Base-by-base conservation (phyloP, 1,140 invertebrate species). In the Anastrepha obliqua region DNA sequence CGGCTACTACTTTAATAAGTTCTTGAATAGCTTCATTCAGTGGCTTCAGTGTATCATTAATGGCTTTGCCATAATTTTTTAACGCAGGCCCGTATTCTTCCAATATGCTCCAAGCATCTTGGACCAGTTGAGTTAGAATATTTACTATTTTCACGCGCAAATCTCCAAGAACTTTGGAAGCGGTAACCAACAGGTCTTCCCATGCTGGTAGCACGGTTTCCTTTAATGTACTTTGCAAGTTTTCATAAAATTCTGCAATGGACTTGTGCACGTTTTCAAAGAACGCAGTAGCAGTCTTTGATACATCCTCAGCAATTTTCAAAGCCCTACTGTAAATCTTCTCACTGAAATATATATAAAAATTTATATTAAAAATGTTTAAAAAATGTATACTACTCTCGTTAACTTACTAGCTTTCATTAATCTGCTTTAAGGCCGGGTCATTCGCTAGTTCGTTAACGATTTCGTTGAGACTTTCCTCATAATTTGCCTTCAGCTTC, bases 401-500 rank as follows among this genome's bases (percentile, higher is more conserved):
- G 11, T 62, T 51, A 20, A 89, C 91, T 91, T 90, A 92, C 91
- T 96, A 90, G n/a, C 94, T 93, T 59, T 95, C 94, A n/a, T 94
- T 94, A 17, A 96, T 94, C 88, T 96, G 94, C 89, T 96, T 95
- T 55, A 97, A 89, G 2, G 94, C 94, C 87, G 96, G 95, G 90
- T 97, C 96, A 42, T 94, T 94, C 44, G 95, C 91, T 0, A 97
- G 91, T 90, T 97, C 97, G 7, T 95, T 92, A 60, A 95, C 93
- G 3, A 97, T 89, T 88, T 95, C 95, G 13, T 94, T 93, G 1
- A 96, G 55, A 91, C 97, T 96, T 0, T 93, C 90, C 20, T 94
- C 90, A 90, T 96, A 96, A 64, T 95, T 94, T 2, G 95, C 94
- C 8, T 94, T 89, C 0, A 96, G 88, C 2, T 95, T 94, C 70